Percentiles rank a stretch among this genome's conserved stretches.
These are phyloP conservation scores for Erinaceus europaeus DNA, from an alignment of 2,113 vertebrate species.

Conservation along the genomic window DNA sequence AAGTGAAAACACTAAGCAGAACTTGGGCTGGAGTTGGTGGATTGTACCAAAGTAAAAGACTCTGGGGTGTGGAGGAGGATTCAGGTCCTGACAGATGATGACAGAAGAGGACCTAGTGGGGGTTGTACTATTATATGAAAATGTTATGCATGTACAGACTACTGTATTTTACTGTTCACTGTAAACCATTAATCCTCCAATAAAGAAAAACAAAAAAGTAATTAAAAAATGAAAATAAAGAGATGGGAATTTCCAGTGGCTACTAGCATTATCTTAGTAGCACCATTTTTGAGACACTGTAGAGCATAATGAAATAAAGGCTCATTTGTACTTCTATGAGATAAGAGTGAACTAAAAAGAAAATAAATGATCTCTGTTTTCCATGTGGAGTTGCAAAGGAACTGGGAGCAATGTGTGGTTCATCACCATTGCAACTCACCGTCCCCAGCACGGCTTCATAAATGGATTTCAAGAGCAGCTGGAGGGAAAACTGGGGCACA, in stretches of 20 bases:
- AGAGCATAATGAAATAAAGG: neutral
- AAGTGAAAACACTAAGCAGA: too few species aligned
- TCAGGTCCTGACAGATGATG: too few species aligned
- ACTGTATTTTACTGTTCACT: too few species aligned
- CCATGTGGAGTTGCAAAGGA: neutral
- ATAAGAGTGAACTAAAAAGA: neutral
- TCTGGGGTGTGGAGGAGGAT: too few species aligned
- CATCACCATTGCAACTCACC: neutral
- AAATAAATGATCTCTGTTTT: neutral
- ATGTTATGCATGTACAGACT: too few species aligned
- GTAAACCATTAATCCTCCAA: too few species aligned
- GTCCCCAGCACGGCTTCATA: neutral
- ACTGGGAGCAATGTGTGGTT: neutral
- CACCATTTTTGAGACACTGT: neutral
- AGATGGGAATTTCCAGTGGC: neutral
- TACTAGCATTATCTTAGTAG: neutral
- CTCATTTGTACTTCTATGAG: neutral
- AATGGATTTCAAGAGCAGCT: constrained; percentile 16
- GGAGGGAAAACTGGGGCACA: constrained; percentile 32
- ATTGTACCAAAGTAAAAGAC: too few species aligned
- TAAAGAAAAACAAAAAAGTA: too few species aligned
- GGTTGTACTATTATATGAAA: too few species aligned
- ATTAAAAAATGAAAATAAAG: too few species aligned
- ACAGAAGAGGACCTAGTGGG: too few species aligned
- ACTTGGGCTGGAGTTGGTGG: too few species aligned